Base-by-base conservation (phyloP, 2,888 invertebrate species). In the Spodoptera picta region DNA sequence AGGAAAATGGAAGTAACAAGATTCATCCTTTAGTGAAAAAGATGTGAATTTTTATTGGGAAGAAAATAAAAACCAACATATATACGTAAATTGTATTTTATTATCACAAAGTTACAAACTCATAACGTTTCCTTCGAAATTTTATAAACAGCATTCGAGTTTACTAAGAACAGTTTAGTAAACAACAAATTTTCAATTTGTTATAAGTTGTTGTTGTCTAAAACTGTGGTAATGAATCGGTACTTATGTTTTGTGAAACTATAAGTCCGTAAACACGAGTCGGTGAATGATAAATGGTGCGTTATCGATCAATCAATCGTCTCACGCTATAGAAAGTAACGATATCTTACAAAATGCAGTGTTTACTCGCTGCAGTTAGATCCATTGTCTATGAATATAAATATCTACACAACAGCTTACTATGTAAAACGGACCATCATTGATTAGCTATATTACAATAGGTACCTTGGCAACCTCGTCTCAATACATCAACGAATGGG, bases 41-140 rank as follows among this genome's bases (percentile, higher is more conserved):
- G 27, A 4, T 0, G 27, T 27, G 27, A 27, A 27, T 27, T 27
- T 27, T 27, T 27, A 27, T 27, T 27, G 27, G 4, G 41, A 41
- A 59, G 4, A 27, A 7, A 57, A 60, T 24, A 64, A 73, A 75
- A 54, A 51, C n/a, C 31, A 49, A 7, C 1, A 0, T n/a, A 41
- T 61, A n/a, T 50, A 58, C 47, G 52, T 57, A 68, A 70, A 70
- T 53, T 76, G 44, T 77, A 66, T 69, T 66, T 72, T 74, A 68
- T 43, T 74, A 76, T 76, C 76, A 79, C 76, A 79, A 79, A 69
- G 70, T 73, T 70, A 55, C 76, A 79, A 79, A 69, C 72, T 73
- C 73, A 55, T 63, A 60, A 66, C 65, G 68, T 56, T 63, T 51
- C 31, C 63, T 50, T 66, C 52, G 59, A 48, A 60, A 19, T 45